A percentile compares a stretch with the other conserved stretches of the same genome.
Conservation (phyloP, 2,797 vertebrate species). For the Sebastes goodei region DNA sequence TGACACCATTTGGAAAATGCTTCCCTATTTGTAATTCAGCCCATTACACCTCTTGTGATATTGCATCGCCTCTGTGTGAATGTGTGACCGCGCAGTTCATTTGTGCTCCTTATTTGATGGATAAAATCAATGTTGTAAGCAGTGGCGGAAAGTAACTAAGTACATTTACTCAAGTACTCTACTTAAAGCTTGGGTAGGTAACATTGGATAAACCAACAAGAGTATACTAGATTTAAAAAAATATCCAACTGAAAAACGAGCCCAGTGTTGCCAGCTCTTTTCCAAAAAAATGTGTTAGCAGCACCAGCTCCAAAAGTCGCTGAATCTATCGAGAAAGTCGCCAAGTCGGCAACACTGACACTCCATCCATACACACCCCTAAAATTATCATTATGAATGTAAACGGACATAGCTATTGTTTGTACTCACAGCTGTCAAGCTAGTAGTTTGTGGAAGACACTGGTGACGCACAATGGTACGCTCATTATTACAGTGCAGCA, state of each 20-base stretch:
- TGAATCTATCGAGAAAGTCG: no score
- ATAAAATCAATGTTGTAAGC: neutral
- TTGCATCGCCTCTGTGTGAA: neutral
- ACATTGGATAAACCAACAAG: neutral
- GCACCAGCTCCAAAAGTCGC: no score
- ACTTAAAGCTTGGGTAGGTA: neutral
- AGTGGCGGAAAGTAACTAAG: neutral
- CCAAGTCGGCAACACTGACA: no score
- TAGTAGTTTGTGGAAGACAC: no score
- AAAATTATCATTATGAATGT: no score
- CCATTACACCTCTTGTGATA: neutral
- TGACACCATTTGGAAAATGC: neutral
- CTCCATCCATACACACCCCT: no score
- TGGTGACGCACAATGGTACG: no score
- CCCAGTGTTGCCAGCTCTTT: neutral
- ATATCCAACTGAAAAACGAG: neutral
- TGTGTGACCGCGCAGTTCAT: neutral
- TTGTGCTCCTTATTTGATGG: neutral
- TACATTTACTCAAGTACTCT: neutral
- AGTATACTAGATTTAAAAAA: neutral
- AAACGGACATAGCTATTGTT: no score
- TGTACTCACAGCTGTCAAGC: no score
- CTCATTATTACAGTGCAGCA: no score
- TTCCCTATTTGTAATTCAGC: neutral
- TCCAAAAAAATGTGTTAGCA: no score